A percentile compares a stretch with the other conserved stretches of the same genome.
Evolutionary conservation across 35 echinoderm and acorn worm species (phyloP).

Genomic region (Lytechinus pictus): DNA sequence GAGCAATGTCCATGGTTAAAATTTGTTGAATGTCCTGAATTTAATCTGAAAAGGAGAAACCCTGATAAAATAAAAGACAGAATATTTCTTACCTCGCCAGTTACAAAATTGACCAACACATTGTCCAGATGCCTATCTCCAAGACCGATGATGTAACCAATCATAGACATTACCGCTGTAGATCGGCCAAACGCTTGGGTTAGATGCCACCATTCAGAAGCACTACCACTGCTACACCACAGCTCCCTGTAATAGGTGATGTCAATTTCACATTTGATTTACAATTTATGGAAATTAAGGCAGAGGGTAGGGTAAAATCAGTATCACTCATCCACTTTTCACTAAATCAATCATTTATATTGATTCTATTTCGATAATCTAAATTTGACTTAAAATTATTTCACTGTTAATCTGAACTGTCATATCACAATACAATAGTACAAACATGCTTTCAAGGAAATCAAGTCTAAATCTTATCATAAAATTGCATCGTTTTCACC

Average conservation of each 20-base stretch:
- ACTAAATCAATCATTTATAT: neutral
- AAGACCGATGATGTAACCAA: constrained; percentile 99
- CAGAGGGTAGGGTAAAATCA: no score
- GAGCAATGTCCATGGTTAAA: no score
- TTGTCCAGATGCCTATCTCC: constrained; percentile 97
- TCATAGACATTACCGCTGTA: constrained; percentile 97
- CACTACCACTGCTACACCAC: constrained; percentile 90
- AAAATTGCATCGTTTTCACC: no score
- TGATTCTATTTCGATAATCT: neutral
- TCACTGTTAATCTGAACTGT: no score
- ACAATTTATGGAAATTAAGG: no score
- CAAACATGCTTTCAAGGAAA: no score
- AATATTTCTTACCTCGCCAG: constrained; percentile 85
- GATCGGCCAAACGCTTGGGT: constrained; percentile 93
- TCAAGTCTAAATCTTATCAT: no score
- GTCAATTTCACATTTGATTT: neutral
- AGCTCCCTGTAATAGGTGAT: constrained; percentile 72
- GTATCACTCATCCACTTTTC: neutral
- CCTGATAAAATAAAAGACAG: neutral
- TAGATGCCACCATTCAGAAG: constrained; percentile 97
- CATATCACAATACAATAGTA: no score
- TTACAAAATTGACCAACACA: constrained; percentile 92
- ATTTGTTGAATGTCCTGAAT: no score
- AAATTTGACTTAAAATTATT: neutral
- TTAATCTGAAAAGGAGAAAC: neutral